Evolutionary conservation across 2,888 invertebrate genomes (phyloP), one percentile per base, ranked within the genome.

Genomic region (Rhingia rostrata): DNA sequence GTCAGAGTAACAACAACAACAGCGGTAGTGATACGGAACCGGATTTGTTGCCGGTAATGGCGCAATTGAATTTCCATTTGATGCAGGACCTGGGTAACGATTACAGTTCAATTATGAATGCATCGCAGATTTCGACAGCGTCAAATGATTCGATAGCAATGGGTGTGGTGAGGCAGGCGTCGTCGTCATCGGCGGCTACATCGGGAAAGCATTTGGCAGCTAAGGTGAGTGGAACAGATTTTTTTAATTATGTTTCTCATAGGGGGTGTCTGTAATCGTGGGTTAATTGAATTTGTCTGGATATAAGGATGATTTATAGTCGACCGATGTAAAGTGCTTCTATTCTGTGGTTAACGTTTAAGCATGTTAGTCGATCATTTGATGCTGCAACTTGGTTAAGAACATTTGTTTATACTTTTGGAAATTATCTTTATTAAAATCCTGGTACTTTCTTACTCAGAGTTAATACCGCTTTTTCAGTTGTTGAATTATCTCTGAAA

Each of bases 91-190:
- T 79, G 10, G 86, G 86, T 64, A 87, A 73, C 74, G 91, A 91
- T 81, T 88, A 88, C 87, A 90, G 89, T 86, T 89, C 90, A 83
- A 89, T 92, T 86, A 92, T 92, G 92, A 91, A 91, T 80, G 88
- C 91, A 88, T 92, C 92, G 88, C 92, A 92, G 89, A 91, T 91
- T 87, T 92, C 92, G 51, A 89, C 89, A 82, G 89, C 90, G 64
- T 92, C 91, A 37, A 90, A 89, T 86, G 91, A 92, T 74, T 89
- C 89, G 14, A 87, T 89, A 63, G 88, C 88, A 63, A 54, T 60
- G 45, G 84, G 84, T 4, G 66, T 74, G 9, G 64, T 54, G 6
- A 43, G 74, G 10, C 74, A 83, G 43, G 22, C 73, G 4, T 77
- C 82, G 43, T 37, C 72, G 6, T 37, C 78, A n/a, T 60, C 83